These are phyloP conservation scores for Anguilla marmorata DNA, from an alignment of 2,797 vertebrate genomes.

Conservation along the genomic window DNA sequence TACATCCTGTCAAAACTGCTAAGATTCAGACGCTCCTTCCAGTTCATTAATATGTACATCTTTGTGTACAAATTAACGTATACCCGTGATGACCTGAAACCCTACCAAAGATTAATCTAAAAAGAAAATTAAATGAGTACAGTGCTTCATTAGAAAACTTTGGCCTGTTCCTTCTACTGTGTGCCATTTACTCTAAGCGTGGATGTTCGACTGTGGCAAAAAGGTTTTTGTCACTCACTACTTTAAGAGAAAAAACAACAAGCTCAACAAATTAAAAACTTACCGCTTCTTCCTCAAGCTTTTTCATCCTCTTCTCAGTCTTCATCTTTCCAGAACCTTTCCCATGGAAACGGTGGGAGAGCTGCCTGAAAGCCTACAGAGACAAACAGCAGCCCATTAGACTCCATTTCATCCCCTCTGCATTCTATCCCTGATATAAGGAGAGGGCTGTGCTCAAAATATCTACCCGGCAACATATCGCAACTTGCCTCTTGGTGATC, in stretches of 20 bases:
- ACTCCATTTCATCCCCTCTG: background rate
- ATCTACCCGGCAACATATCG: background rate
- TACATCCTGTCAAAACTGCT: background rate
- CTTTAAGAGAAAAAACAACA: background rate
- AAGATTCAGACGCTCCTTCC: background rate
- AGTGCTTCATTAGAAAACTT: background rate
- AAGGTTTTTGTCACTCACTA: background rate
- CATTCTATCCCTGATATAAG: background rate
- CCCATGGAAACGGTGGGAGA: slow-evolving; percentile 89
- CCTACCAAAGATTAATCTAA: background rate
- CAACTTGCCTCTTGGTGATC: background rate
- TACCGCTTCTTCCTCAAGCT: slow-evolving; percentile 87
- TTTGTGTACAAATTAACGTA: background rate
- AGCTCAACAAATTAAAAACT: slow-evolving; percentile 32
- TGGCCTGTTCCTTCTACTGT: background rate
- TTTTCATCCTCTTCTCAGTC: slow-evolving; percentile 92
- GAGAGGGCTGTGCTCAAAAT: background rate
- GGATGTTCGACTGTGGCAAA: background rate
- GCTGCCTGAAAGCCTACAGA: slow-evolving; percentile 83
- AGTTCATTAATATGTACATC: background rate
- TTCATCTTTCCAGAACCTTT: slow-evolving; percentile 97
- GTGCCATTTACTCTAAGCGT: background rate
- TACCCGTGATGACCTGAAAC: background rate
- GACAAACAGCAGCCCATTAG: background rate
- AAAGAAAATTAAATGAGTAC: background rate